A percentile compares a stretch with the other conserved stretches of the same genome.
Conservation (phyloP, 2,113 vertebrate genomes). For the Acanthisitta chloris region DNA sequence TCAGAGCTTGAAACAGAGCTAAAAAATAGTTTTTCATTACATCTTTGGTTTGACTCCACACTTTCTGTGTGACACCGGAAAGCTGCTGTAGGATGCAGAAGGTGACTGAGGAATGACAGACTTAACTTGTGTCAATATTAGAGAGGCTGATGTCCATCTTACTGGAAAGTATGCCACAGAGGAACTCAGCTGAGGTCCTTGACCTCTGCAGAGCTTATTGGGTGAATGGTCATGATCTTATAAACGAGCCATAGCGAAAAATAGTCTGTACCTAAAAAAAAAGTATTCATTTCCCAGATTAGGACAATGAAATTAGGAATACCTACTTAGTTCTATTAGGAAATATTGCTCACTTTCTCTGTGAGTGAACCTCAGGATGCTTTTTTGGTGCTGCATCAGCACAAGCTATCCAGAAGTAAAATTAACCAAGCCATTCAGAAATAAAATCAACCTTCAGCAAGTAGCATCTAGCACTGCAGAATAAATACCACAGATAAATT, state of each 20-base stretch:
- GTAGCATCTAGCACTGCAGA: not conserved
- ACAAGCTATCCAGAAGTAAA: not conserved
- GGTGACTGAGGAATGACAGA: not conserved
- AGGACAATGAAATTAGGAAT: not conserved
- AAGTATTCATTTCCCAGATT: not conserved
- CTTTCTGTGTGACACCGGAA: not conserved
- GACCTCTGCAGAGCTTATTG: not conserved
- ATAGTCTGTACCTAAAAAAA: not conserved
- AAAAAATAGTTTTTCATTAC: not conserved
- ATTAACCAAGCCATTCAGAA: not conserved
- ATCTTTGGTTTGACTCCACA: not conserved
- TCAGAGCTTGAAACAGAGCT: not conserved
- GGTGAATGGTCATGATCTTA: not conserved
- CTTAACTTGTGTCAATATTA: not conserved
- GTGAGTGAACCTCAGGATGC: not conserved
- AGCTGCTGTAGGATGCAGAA: not conserved
- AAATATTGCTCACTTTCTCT: not conserved
- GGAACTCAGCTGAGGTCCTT: not conserved
- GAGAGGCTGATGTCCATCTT: not conserved
- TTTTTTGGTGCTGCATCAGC: not conserved
- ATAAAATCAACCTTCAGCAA: not conserved
- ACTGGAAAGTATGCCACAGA: fast-evolving
- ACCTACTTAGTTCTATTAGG: not conserved
- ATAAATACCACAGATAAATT: not conserved
- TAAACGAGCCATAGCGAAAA: not conserved